Evolutionary conservation across 2,888 invertebrate genomes (phyloP).

Genomic region (Priocnemis perturbator): DNA sequence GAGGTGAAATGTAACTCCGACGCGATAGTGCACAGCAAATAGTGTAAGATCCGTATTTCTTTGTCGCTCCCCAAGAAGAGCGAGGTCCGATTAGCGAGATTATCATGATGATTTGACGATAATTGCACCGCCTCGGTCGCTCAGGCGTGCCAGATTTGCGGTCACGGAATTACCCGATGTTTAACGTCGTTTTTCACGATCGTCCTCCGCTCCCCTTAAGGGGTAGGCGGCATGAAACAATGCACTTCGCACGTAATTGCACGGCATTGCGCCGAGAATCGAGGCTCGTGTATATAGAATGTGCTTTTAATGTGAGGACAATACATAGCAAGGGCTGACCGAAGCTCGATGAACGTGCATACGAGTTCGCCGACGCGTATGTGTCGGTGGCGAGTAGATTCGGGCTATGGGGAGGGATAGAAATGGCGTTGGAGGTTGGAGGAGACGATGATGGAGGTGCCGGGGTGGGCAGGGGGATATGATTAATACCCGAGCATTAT

Average conservation of each 20-base stretch:
- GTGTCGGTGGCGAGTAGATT: too few relatives aligned
- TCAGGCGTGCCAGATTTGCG: constrained; percentile 18
- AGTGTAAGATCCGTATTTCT: constrained; percentile 11
- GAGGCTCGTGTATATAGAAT: not conserved
- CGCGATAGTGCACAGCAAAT: too few relatives aligned
- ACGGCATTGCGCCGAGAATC: not conserved
- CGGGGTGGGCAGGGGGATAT: constrained; percentile 53
- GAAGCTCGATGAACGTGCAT: too few relatives aligned
- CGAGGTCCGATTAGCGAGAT: constrained; percentile 20
- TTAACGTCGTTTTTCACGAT: constrained; percentile 28
- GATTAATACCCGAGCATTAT: constrained; percentile 73
- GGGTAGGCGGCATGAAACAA: not conserved
- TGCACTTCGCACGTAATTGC: constrained; percentile 4
- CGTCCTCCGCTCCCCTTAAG: constrained; percentile 16
- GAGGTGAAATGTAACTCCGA: too few relatives aligned
- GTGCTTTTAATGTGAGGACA: not conserved
- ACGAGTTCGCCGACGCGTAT: too few relatives aligned
- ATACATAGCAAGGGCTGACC: too few relatives aligned
- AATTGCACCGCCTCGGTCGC: constrained; percentile 13
- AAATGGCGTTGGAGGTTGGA: constrained; percentile 1
- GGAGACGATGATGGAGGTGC: not conserved
- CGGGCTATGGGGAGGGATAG: not conserved
- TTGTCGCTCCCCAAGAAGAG: constrained; percentile 17
- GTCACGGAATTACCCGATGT: constrained; percentile 30
- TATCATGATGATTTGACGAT: constrained; percentile 27